Conservation (phyloP, 2,797 vertebrate genomes). For the Melanogrammus aeglefinus region DNA sequence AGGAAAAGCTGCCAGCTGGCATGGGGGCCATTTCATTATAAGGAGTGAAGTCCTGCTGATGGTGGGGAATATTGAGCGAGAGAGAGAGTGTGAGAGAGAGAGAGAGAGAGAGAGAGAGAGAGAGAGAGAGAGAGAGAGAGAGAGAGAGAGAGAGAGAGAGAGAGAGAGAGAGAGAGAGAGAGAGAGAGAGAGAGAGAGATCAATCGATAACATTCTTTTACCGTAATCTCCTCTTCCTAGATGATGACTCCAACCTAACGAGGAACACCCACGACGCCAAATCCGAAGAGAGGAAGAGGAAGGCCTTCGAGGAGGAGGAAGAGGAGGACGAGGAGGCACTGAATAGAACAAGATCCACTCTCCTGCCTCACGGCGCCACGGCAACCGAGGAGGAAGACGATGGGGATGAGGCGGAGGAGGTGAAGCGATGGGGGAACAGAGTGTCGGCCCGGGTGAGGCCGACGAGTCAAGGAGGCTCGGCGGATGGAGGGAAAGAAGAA, state of each 20-base stretch:
- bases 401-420: conserved; percentile 39
- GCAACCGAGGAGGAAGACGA: neutral
- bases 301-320: conserved; percentile 49
- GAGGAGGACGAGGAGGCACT: conserved; percentile 47
- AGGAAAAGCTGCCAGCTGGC: conserved; percentile 58
- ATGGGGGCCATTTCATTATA: conserved; percentile 46
- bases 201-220: neutral
- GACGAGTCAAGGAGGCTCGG: conserved; percentile 70
- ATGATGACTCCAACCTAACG: conserved; percentile 35
- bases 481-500: conserved; percentile 48
- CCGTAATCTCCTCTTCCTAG: conserved; percentile 37
- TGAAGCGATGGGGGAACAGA: conserved; percentile 65
- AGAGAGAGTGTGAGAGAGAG: neutral
- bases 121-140: neutral
- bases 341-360: neutral
- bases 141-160: neutral
- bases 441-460: too few species aligned
- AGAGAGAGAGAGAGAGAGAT: neutral
- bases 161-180: neutral
- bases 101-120: neutral
- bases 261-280: conserved; percentile 46
- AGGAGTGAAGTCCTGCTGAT: conserved; percentile 52
- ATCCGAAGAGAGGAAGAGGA: conserved; percentile 50
- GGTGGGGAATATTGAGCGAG: conserved; percentile 11
- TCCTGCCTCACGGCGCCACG: neutral